phyloP scores from a whole-genome alignment of 1,140 invertebrate species.

The Nylanderia fulva region DNA sequence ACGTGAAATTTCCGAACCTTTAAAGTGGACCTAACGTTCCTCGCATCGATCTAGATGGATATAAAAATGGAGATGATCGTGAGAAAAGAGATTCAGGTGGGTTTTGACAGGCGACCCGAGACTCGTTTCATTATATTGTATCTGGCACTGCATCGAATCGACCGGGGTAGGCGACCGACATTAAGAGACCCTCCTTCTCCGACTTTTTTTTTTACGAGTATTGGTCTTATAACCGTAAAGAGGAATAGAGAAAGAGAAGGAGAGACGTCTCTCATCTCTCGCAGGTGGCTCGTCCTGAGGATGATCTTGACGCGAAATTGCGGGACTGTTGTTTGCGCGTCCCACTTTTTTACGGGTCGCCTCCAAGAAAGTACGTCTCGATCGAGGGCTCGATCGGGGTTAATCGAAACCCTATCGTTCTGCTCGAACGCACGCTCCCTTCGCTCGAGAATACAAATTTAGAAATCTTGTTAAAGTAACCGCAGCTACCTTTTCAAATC shows the following conservation, averaged over 20 bases:
- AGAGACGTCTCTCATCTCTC: slow-evolving; percentile 24
- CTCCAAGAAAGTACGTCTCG: slow-evolving; percentile 19
- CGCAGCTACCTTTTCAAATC: background rate
- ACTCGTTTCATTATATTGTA: slow-evolving; percentile 65
- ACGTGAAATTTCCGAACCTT: slow-evolving; percentile 7
- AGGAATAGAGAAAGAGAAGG: background rate
- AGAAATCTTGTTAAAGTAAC: slow-evolving; percentile 21
- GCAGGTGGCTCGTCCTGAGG: background rate
- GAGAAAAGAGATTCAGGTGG: background rate
- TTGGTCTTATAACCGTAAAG: slow-evolving; percentile 35
- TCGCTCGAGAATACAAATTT: slow-evolving; percentile 7
- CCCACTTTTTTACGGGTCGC: slow-evolving; percentile 21
- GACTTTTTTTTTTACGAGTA: slow-evolving; percentile 54
- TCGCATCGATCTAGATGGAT: slow-evolving; percentile 25
- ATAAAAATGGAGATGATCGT: slow-evolving; percentile 32
- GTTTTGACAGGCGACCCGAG: slow-evolving; percentile 24
- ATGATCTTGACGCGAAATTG: slow-evolving; percentile 45
- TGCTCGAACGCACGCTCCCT: background rate
- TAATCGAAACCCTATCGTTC: slow-evolving; percentile 42
- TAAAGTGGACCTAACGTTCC: background rate
- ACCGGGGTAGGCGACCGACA: background rate
- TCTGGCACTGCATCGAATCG: background rate
- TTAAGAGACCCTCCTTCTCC: background rate
- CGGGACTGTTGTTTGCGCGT: slow-evolving; percentile 6
- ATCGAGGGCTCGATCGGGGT: slow-evolving; percentile 28